These are phyloP conservation scores for Struthio camelus DNA, from an alignment of 2,113 vertebrate genomes.

Conservation along the genomic window DNA sequence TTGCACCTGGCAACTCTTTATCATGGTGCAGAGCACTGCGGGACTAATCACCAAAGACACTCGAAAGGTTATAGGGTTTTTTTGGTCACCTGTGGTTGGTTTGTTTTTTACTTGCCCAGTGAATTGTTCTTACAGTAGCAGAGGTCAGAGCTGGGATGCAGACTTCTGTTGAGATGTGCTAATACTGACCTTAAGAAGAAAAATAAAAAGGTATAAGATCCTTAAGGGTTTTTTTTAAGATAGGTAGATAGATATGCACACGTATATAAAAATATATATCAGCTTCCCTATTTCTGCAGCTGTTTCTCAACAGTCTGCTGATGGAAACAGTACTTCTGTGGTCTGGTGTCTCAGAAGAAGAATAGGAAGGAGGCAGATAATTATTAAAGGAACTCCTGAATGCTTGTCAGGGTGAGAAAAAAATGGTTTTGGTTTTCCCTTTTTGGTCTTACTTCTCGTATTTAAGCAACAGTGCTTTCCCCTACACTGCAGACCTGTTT, in stretches of 20 bases:
- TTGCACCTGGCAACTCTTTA: conserved; percentile 44
- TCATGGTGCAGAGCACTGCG: background rate
- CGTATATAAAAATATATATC: background rate
- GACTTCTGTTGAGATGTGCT: background rate
- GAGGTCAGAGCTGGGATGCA: background rate
- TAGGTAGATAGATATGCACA: background rate
- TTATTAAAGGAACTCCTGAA: background rate
- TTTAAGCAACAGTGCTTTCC: background rate
- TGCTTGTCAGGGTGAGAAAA: background rate
- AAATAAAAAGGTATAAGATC: rapidly evolving
- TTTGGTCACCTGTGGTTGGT: conserved; percentile 33
- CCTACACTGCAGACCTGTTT: background rate
- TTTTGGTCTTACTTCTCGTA: background rate
- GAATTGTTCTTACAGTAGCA: background rate
- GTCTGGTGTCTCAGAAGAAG: background rate
- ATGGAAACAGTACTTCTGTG: conserved; percentile 31
- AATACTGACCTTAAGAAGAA: background rate
- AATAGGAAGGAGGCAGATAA: background rate
- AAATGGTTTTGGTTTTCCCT: background rate
- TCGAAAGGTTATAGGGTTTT: conserved; percentile 5
- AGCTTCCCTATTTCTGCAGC: conserved; percentile 54
- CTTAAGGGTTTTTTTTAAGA: background rate
- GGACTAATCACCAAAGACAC: background rate
- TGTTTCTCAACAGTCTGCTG: conserved; percentile 49
- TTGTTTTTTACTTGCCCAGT: background rate